A percentile compares a stretch with the other conserved stretches of the same genome.
phyloP scores from a whole-genome alignment of 2,113 vertebrate genomes.

The Colossoma macropomum region DNA sequence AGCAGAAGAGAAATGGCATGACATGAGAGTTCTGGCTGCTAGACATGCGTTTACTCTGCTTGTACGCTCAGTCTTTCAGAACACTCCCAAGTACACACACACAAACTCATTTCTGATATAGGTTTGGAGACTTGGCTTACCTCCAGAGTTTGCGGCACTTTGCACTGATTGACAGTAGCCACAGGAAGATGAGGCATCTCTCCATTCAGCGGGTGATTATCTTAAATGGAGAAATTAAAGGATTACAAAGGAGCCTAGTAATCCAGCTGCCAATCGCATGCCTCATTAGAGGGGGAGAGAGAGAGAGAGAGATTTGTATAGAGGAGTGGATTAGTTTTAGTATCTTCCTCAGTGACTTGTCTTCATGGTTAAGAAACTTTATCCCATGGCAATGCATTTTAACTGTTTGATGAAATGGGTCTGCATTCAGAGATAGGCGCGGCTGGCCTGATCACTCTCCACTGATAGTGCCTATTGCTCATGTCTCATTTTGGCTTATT shows the following conservation, averaged over 20 bases:
- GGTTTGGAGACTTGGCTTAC: neutral
- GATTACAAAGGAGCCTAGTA: constrained; percentile 74
- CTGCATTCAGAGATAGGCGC: neutral
- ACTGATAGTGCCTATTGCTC: neutral
- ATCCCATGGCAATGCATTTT: neutral
- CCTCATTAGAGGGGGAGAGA: constrained; percentile 71
- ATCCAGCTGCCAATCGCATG: constrained; percentile 79
- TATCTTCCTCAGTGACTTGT: constrained; percentile 9
- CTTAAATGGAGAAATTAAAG: constrained; percentile 47
- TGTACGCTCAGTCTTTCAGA: constrained; percentile 12
- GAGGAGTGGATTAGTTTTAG: constrained; percentile 31
- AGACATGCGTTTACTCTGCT: constrained; percentile 13
- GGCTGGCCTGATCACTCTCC: neutral
- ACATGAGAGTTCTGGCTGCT: constrained; percentile 13
- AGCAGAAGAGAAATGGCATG: constrained; percentile 61
- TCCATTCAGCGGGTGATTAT: constrained; percentile 28
- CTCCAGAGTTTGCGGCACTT: constrained; percentile 5
- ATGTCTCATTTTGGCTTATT: constrained; percentile 16
- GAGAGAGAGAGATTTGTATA: constrained; percentile 1
- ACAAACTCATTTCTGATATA: neutral
- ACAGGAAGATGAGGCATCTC: neutral
- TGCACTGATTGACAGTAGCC: neutral
- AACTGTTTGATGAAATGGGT: neutral
- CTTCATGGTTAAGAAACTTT: constrained; percentile 7
- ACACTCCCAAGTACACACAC: neutral